Base-by-base conservation (phyloP, 2,888 invertebrate genomes). In the Melipona bicolor region DNA sequence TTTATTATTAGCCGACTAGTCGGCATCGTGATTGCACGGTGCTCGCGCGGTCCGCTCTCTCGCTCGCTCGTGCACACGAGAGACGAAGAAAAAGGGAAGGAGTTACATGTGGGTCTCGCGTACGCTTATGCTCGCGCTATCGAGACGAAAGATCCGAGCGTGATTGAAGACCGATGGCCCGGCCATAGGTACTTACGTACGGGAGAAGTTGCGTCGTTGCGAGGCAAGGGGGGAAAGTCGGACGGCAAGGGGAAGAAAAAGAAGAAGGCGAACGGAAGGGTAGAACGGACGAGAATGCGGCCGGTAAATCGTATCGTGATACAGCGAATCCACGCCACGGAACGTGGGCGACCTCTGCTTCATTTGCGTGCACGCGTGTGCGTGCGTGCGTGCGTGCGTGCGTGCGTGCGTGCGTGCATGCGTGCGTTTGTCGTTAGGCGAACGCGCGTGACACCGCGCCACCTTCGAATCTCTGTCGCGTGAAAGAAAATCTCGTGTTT, bases 301-400 rank as follows among this genome's bases (percentile, higher is more conserved):
- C 87, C 87, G 86, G 86, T 89, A 90, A 91, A 91, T 91, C 91
- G 88, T 88, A 91, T 89, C 91, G 84, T 87, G 90, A 91, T 90
- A 90, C 88, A 83, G 88, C 90, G 85, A 86, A 82, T 86, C 83
- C 85, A 80, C 79, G 79, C 69, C 67, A 64, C 15, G 77, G 76
- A 78, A 87, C 87, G 85, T 87, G 87, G 85, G 87, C 87, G 85
- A 81, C 77, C 77, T n/a, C 71, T 67, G 83, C 74, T 79, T 81
- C 83, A 81, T 77, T 83, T 80, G 81, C 82, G 71, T 80, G 85
- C 70, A 70, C 62, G 72, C 79, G 85, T 78, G 73, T 76, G 73
- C 64, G 74, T 78, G 56, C n/a, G 24, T 43, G 43, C 43, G 43
- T 43, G 43, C 67, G 77, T 78, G 56, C n/a, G 15, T 78, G 56